phyloP scores from a whole-genome alignment of 2,113 vertebrate species.

The Otis tarda region DNA sequence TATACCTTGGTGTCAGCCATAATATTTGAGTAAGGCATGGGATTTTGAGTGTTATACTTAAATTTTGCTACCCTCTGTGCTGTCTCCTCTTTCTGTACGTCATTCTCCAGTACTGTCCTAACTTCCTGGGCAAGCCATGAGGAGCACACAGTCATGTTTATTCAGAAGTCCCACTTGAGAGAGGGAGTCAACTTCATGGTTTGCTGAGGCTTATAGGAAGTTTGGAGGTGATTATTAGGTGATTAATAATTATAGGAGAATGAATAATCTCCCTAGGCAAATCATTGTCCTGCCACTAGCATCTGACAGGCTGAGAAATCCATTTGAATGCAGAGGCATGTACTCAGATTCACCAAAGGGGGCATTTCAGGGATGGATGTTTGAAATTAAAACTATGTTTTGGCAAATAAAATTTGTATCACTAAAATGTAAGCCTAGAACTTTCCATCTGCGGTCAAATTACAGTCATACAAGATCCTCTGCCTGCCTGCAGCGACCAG shows the following conservation, averaged over 20 bases:
- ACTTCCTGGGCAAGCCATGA: background rate
- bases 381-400: background rate
- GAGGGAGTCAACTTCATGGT: background rate
- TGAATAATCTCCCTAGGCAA: background rate
- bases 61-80: rapidly evolving
- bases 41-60: background rate
- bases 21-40: background rate
- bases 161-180: background rate
- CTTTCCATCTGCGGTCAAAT: background rate
- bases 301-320: background rate
- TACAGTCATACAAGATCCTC: background rate
- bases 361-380: background rate
- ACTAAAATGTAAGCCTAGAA: background rate
- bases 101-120: background rate
- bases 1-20: background rate
- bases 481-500: background rate
- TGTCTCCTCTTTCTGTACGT: background rate
- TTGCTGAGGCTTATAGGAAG: background rate
- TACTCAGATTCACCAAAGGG: background rate
- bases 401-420: background rate
- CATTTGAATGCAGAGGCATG: background rate
- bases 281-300: background rate
- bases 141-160: background rate
- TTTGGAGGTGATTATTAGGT: background rate
- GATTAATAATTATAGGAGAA: background rate